Percentiles rank a stretch among this genome's conserved stretches.
These are phyloP conservation scores for Phyllopteryx taeniolatus DNA, from an alignment of 2,113 vertebrate species.

Conservation along the genomic window DNA sequence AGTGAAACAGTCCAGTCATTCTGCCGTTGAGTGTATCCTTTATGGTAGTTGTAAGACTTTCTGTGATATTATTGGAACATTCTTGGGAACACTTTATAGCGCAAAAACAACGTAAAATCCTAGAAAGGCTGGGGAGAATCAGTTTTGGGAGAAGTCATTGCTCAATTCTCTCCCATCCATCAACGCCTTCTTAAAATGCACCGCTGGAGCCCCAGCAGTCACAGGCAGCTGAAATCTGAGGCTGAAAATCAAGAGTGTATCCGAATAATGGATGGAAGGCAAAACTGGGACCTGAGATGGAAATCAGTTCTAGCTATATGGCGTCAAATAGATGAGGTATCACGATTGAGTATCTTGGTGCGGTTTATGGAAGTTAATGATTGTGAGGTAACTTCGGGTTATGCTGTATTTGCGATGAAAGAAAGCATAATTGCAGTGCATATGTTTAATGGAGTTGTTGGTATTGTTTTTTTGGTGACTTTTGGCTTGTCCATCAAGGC, in stretches of 20 bases:
- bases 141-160: conserved; percentile 32
- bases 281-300: conserved; percentile 21
- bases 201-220: conserved; percentile 24
- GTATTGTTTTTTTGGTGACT: not conserved
- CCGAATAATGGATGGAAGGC: conserved; percentile 19
- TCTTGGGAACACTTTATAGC: conserved; percentile 1
- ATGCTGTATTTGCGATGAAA: not conserved
- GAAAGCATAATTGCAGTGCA: not conserved
- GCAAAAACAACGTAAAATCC: conserved; percentile 9
- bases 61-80: not conserved
- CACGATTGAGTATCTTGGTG: conserved; percentile 8
- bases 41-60: not conserved
- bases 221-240: conserved; percentile 19
- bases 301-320: conserved; percentile 18
- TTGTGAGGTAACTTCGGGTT: not conserved
- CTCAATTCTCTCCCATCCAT: conserved; percentile 35
- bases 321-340: conserved; percentile 11
- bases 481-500: not conserved
- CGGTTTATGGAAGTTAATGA: not conserved
- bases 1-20: not conserved
- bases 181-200: conserved; percentile 33
- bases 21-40: not conserved
- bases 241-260: conserved; percentile 12
- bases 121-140: conserved; percentile 17
- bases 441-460: not conserved